Conservation (phyloP, 1,140 invertebrate species). For the Drosophila tsacasi region DNA sequence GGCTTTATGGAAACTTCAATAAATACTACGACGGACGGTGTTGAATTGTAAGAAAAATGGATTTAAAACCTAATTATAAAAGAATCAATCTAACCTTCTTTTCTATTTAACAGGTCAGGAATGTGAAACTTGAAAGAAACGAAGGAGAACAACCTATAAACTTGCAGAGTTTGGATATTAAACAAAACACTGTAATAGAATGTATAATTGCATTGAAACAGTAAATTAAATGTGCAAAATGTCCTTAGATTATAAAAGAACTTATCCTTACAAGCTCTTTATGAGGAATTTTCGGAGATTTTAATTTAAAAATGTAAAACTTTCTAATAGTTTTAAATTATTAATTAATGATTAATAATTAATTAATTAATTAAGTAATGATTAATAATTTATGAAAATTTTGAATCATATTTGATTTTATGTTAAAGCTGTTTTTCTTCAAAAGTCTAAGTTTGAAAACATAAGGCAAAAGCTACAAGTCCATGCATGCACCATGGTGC, state of each 20-base stretch:
- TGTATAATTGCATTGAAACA: background rate
- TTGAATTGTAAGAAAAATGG: constrained; percentile 2
- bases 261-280: background rate
- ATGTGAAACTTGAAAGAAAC: no score
- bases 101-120: background rate
- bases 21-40: background rate
- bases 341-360: background rate
- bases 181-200: background rate
- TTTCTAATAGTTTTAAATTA: no score
- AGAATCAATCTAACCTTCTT: background rate
- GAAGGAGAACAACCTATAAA: background rate
- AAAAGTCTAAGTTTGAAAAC: no score
- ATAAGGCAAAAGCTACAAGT: background rate
- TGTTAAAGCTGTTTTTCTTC: background rate
- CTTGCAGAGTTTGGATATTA: background rate
- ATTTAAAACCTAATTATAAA: background rate
- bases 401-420: background rate
- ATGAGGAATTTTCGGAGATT: background rate
- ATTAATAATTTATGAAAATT: background rate
- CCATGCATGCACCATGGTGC: no score
- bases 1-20: background rate
- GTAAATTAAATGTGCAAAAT: background rate
- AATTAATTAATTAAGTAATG: background rate
- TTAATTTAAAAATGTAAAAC: background rate
- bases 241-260: no score